Percentiles rank a stretch among this genome's conserved stretches.
Conservation (phyloP, 2,797 vertebrate genomes). For the Rhadinocentrus ornatus region DNA sequence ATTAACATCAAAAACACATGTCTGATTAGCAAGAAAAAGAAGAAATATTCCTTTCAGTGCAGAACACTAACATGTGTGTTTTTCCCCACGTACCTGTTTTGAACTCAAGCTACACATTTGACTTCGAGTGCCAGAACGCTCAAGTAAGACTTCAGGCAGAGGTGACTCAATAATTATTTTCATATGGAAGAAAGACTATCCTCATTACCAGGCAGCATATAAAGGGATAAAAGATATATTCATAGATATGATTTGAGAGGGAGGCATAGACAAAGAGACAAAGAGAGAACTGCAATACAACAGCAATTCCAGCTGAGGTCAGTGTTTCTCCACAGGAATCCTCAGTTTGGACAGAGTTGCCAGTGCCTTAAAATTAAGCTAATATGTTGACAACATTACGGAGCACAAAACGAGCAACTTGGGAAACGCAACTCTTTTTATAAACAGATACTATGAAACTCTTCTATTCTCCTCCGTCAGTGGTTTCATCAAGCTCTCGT, state of each 20-base stretch:
- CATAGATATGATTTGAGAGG: background rate
- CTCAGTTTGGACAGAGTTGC: background rate
- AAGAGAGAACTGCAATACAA: slow-evolving; percentile 30
- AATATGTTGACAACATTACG: background rate
- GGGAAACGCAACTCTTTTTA: background rate
- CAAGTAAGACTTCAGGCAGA: background rate
- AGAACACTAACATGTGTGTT: background rate
- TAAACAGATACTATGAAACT: background rate
- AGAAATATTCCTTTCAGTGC: background rate
- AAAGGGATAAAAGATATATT: background rate
- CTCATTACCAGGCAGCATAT: background rate
- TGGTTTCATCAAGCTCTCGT: background rate
- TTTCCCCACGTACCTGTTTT: background rate
- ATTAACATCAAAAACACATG: background rate
- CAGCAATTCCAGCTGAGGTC: slow-evolving; percentile 54
- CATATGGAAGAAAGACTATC: background rate
- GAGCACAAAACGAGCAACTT: background rate
- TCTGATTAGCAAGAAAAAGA: background rate
- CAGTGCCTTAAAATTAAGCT: slow-evolving; percentile 17
- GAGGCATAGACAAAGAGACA: slow-evolving; percentile 7
- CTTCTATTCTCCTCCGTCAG: fast-evolving
- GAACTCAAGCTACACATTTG: background rate
- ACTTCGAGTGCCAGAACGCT: background rate
- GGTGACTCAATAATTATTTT: background rate
- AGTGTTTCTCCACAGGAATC: slow-evolving; percentile 53